Evolutionary conservation across 2,888 invertebrate species (phyloP), one percentile per base, ranked within the genome.

Genomic region (Lamellibrachia satsuma): DNA sequence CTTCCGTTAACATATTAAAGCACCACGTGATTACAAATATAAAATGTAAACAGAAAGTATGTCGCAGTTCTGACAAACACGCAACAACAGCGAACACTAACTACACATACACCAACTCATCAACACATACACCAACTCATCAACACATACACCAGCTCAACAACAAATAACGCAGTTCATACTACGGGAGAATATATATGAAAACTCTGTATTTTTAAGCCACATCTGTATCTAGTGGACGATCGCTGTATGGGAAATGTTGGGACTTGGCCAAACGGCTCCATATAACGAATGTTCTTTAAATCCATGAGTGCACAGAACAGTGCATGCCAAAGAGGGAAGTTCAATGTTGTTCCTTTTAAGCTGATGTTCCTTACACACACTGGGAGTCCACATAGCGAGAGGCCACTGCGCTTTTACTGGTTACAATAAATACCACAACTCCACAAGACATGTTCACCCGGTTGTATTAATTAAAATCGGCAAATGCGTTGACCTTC

Each of bases 1-100:
- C 15, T 75, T 75, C 75, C 4, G 15, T 75, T 75, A 22, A 75
- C 75, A 75, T 75, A 75, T 75, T 75, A 75, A 75, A 75, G 75
- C 75, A 75, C 75, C 75, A 75, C 75, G 75, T 75, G 75, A 75
- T 22, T 75, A 75, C 75, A 75, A n/a, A 75, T 75, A 75, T 75
- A 75, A 75, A 75, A 75, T 22, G 75, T 75, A 75, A 75, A 75
- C 22, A 75, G n/a, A 3, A 7, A 55, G 9, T 55, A 55, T 55
- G 55, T 55, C 9, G 55, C 75, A 75, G 75, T 75, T 22, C 75
- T 75, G 75, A n/a, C 22, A 22, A 22, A 75, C 75, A 75, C 0
- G 22, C 75, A 15, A n/a, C 75, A 75, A 75, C 75, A 75, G 75
- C 75, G n/a, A 75, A 75, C 75, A 75, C 22, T 6, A n/a, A 22